A percentile compares a stretch with the other conserved stretches of the same genome.
phyloP scores from a whole-genome alignment of 2,797 vertebrate genomes.

The Arremon aurantiirostris region DNA sequence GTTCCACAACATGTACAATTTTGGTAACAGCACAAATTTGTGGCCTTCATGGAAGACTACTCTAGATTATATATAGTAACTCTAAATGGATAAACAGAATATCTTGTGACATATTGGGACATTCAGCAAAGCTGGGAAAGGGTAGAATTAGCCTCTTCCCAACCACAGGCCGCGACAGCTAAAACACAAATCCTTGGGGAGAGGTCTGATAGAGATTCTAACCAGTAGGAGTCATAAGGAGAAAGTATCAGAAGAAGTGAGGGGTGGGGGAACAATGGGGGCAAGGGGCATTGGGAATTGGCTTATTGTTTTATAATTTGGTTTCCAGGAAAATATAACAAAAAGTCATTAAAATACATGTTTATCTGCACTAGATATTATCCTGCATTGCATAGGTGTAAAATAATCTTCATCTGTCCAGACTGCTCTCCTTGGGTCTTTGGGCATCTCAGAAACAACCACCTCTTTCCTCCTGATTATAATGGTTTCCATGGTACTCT shows the following conservation, averaged over 20 bases:
- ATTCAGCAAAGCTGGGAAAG: not conserved
- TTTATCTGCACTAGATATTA: not conserved
- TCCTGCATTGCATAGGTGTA: not conserved
- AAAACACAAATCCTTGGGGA: not conserved
- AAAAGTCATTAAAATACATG: not conserved
- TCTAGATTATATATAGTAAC: not conserved
- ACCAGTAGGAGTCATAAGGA: not conserved
- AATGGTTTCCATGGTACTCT: not conserved
- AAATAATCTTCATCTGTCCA: not conserved
- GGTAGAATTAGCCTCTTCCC: not conserved
- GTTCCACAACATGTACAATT: not conserved
- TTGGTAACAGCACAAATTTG: not conserved
- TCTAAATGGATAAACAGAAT: not conserved
- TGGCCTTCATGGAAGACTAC: not conserved
- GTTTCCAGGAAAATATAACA: not conserved
- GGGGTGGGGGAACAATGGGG: rapidly evolving
- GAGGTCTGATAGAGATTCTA: not conserved
- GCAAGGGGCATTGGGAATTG: rapidly evolving
- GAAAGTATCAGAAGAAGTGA: not conserved
- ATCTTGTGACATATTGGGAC: not conserved
- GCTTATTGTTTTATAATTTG: not conserved
- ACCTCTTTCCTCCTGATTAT: not conserved
- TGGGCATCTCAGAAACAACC: not conserved
- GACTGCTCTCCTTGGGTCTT: not conserved
- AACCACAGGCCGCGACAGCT: not conserved